These are phyloP conservation scores for Anthonomus grandis DNA, from an alignment of 1,140 invertebrate species.

Conservation along the genomic window DNA sequence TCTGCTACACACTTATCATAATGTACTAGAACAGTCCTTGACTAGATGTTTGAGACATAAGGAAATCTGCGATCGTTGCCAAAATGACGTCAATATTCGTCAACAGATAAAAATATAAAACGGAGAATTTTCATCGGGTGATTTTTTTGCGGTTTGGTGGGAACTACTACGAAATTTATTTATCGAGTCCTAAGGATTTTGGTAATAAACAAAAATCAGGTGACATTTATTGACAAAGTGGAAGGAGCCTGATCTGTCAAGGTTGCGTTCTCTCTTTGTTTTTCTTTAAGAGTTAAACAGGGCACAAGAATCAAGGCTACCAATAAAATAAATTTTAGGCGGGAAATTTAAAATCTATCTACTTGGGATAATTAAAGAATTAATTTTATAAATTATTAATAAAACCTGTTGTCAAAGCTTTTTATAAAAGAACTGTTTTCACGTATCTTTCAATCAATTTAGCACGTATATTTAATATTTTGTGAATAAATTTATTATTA, in stretches of 20 bases:
- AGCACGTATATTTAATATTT: not conserved
- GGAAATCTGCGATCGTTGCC: not conserved
- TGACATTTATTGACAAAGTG: slow-evolving; percentile 7
- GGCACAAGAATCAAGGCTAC: not conserved
- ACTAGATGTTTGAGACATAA: not conserved
- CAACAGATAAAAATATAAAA: slow-evolving; percentile 4
- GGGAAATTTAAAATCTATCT: not conserved
- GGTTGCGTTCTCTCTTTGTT: not conserved
- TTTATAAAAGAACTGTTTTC: not conserved
- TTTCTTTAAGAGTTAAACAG: not conserved
- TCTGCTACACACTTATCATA: not conserved
- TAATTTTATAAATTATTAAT: not conserved
- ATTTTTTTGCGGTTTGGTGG: not conserved
- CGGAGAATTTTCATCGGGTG: slow-evolving; percentile 12
- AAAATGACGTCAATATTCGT: not conserved
- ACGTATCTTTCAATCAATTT: not conserved
- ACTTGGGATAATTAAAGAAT: not conserved
- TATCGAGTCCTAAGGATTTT: not conserved
- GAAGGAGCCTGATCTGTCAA: too few relatives aligned
- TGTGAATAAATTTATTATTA: not conserved
- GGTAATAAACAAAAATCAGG: slow-evolving; percentile 5
- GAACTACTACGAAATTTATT: slow-evolving; percentile 1
- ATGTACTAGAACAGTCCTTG: not conserved
- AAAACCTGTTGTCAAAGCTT: not conserved
- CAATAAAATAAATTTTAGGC: not conserved